These are phyloP conservation scores for Eudyptes chrysolophus DNA, from an alignment of 2,113 vertebrate species.

Conservation along the genomic window DNA sequence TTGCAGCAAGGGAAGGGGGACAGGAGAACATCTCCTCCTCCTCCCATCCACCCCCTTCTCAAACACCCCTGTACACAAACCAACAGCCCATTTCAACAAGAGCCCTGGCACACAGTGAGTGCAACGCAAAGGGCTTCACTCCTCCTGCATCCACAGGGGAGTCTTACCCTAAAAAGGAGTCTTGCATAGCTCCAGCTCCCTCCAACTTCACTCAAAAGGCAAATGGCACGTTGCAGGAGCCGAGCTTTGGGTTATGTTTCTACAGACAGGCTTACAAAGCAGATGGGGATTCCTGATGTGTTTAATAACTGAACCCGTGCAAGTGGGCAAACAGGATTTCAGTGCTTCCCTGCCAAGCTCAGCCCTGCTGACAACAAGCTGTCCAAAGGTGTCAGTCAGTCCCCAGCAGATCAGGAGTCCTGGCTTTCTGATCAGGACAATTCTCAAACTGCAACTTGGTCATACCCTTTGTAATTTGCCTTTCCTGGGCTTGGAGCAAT, in stretches of 20 bases:
- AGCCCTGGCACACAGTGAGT: background rate
- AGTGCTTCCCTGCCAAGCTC: background rate
- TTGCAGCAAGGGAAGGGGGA: background rate
- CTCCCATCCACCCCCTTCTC: background rate
- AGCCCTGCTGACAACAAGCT: background rate
- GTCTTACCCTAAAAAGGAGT: background rate
- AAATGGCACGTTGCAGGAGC: background rate
- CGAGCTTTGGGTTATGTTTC: background rate
- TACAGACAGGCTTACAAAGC: background rate
- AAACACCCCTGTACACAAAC: accelerated
- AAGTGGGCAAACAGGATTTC: slow-evolving; percentile 1
- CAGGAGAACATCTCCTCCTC: background rate
- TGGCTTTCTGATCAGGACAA: background rate
- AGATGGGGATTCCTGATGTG: slow-evolving; percentile 36
- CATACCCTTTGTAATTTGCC: background rate
- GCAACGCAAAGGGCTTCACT: background rate
- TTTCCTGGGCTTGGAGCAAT: background rate
- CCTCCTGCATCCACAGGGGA: background rate
- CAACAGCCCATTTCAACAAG: background rate
- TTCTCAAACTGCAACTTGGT: background rate
- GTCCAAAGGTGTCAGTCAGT: background rate
- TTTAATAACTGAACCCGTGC: background rate
- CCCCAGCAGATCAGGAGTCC: background rate
- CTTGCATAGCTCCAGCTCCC: background rate
- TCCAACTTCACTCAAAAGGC: background rate